phyloP scores from a whole-genome alignment of 2,888 invertebrate species.

The Limnephilus lunatus region DNA sequence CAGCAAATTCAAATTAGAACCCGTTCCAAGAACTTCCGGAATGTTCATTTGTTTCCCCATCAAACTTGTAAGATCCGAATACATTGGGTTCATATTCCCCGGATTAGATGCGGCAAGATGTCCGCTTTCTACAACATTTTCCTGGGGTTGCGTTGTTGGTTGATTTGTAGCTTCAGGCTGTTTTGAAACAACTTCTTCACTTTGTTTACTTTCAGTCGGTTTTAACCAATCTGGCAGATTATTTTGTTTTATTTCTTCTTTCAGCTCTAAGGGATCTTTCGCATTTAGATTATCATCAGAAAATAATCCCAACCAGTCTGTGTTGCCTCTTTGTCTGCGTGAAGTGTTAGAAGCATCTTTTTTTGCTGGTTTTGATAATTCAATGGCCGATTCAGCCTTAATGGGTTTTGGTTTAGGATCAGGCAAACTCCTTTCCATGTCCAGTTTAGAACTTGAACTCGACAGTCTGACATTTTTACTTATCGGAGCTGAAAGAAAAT shows the following conservation, averaged over 20 bases:
- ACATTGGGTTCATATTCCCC: constrained; percentile 7
- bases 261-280: constrained; percentile 67
- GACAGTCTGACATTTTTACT: constrained; percentile 44
- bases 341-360: constrained; percentile 62
- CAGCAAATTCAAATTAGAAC: constrained; percentile 38
- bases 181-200: constrained; percentile 3
- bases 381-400: constrained; percentile 36
- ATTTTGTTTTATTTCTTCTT: constrained; percentile 29
- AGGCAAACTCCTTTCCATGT: constrained; percentile 36
- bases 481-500: constrained; percentile 10
- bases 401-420: constrained; percentile 46
- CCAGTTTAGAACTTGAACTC: constrained; percentile 38
- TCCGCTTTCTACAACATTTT: neutral
- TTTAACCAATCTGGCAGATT: constrained; percentile 51
- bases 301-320: constrained; percentile 76
- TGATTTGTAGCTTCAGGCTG: neutral
- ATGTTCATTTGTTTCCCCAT: constrained; percentile 7
- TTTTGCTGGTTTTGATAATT: constrained; percentile 43
- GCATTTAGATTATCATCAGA: constrained; percentile 69
- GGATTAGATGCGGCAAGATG: neutral
- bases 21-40: constrained; percentile 19
- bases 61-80: constrained; percentile 34
- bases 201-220: constrained; percentile 15
- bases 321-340: constrained; percentile 70
- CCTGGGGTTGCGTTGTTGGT: neutral